Conservation (phyloP, 1,140 invertebrate genomes). For the Ericerus pela region DNA sequence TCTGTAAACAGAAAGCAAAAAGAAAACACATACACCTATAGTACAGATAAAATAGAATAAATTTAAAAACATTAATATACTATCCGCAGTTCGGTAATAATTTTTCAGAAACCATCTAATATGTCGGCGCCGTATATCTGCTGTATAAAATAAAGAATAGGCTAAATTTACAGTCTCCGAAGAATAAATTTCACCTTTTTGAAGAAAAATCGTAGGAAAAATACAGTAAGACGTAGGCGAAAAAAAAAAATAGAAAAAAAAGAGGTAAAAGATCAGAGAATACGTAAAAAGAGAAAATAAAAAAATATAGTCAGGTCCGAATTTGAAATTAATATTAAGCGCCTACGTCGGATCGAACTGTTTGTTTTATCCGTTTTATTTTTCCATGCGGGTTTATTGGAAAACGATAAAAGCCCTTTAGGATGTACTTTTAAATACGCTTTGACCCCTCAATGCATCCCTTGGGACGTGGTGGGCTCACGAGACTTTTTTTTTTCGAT, state of each 20-base stretch:
- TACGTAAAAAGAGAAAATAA: constrained; percentile 6
- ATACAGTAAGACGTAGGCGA: too few species aligned
- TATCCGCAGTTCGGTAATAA: background rate
- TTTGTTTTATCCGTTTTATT: constrained; percentile 12
- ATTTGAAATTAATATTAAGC: constrained; percentile 12
- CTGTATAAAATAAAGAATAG: too few species aligned
- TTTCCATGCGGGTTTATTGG: constrained; percentile 6
- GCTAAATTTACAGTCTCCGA: too few species aligned
- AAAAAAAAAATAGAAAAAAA: background rate
- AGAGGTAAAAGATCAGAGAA: too few species aligned
- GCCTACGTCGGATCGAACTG: constrained; percentile 6
- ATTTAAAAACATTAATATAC: background rate
- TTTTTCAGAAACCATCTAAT: too few species aligned
- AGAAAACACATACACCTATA: background rate
- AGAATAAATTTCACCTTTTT: too few species aligned
- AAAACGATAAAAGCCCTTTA: constrained; percentile 10
- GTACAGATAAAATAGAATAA: background rate
- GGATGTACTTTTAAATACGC: constrained; percentile 8
- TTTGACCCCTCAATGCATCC: constrained; percentile 10
- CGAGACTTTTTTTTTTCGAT: background rate
- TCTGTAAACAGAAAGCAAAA: background rate
- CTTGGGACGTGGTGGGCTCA: constrained; percentile 1
- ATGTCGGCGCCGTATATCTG: too few species aligned
- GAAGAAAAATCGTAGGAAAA: too few species aligned
- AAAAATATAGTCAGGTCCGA: constrained; percentile 7